phyloP scores from a whole-genome alignment of 2,113 vertebrate genomes.

The Anas platyrhynchos region DNA sequence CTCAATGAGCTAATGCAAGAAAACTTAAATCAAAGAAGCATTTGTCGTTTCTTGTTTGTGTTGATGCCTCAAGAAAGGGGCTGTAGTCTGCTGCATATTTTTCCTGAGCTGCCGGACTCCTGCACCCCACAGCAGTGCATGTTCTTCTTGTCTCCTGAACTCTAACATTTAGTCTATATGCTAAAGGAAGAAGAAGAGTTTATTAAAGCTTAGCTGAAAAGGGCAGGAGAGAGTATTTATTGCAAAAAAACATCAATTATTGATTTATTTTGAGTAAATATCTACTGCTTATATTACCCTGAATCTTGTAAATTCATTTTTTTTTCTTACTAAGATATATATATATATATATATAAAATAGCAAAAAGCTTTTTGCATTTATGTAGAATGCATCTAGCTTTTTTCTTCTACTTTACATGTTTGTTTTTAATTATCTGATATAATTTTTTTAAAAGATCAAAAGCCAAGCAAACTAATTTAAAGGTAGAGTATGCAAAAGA shows the following conservation, averaged over 20 bases:
- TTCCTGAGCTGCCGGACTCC: not conserved
- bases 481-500: not conserved
- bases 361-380: not conserved
- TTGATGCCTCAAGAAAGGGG: not conserved
- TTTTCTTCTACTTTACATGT: not conserved
- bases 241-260: not conserved
- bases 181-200: not conserved
- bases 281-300: not conserved
- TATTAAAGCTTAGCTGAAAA: not conserved
- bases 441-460: not conserved
- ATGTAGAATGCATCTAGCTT: not conserved
- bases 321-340: not conserved
- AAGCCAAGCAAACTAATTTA: not conserved
- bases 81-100: not conserved
- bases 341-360: not conserved
- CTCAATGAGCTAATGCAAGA: not conserved
- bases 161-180: not conserved
- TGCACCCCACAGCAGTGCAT: not conserved
- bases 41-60: not conserved
- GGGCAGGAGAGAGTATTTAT: not conserved
- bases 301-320: not conserved
- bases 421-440: not conserved
- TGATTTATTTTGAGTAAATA: not conserved
- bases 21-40: not conserved
- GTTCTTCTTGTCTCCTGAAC: not conserved